Evolutionary conservation across 2,113 vertebrate genomes (phyloP), one percentile per base, ranked within the genome.

Genomic region (Uria aalge): DNA sequence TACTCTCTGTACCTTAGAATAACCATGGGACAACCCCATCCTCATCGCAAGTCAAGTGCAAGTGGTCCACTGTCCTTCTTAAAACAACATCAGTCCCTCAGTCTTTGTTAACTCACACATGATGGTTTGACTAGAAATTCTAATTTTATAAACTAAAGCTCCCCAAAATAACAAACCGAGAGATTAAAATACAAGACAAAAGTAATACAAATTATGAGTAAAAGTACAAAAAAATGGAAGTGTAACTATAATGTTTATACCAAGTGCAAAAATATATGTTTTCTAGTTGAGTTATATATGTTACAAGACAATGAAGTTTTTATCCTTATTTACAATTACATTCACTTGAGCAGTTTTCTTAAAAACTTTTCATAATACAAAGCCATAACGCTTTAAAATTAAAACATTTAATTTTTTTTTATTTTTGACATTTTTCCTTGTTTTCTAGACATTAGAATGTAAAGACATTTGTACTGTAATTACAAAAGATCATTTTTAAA

Each of bases 401-500:
- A 85, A 90, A 93, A 72, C 52, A 45, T 80, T 64, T 94, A 69
- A 43, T 86, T 96, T 90, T 48, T 75, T 57, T 15, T 55, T 40
- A 69, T 93, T 91, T 92, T 72, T 96, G 56, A 90, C 29, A 91
- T 32, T 72, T 74, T 67, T 88, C 67, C 69, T 94, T 91, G 69
- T 95, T 92, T 97, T 94, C 85, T 83, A 94, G 48, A 73, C 55
- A 94, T 88, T 71, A 91, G 73, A 85, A 68, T 73, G 68, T 89
- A 96, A 98, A 96, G 74, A 66, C 78, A 79, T 66, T 96, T 93
- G 64, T 79, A 92, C 77, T 94, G 88, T 96, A 97, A 98, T 97
- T 97, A 98, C 16, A 63, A 97, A 97, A 98, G 77, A 96, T 92
- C 34, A 91, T 96, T 98, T 96, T 68, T 14, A 89, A 96, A 97